These are phyloP conservation scores for Gerris lacustris DNA, from an alignment of 2,888 invertebrate species.

Conservation along the genomic window DNA sequence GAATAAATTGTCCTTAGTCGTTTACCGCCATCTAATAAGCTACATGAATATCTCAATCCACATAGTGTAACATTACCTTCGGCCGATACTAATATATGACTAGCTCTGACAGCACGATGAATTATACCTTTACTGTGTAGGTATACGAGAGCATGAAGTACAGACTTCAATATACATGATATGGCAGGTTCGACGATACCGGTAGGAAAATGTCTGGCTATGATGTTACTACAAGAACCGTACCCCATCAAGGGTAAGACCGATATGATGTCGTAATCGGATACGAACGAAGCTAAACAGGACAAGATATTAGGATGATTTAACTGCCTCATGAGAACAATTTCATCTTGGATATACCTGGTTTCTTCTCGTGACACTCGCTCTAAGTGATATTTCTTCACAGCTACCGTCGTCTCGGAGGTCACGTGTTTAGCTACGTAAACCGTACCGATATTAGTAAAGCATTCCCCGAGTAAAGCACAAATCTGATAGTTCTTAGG, in stretches of 20 bases:
- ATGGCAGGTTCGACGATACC: slow-evolving; percentile 75
- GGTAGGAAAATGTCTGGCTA: slow-evolving; percentile 56
- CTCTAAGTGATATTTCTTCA: slow-evolving; percentile 66
- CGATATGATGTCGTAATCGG: slow-evolving; percentile 62
- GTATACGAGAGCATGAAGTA: slow-evolving; percentile 67
- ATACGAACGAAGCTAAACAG: slow-evolving; percentile 62
- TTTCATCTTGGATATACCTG: slow-evolving; percentile 54
- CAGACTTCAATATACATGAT: slow-evolving; percentile 63
- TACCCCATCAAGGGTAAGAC: slow-evolving; percentile 73
- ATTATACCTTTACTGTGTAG: slow-evolving; percentile 72
- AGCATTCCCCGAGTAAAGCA: slow-evolving; percentile 55
- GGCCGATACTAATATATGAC: slow-evolving; percentile 67
- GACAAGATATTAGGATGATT: slow-evolving; percentile 67
- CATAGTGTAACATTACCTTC: slow-evolving; percentile 59
- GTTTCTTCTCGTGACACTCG: slow-evolving; percentile 37
- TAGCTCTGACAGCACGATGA: slow-evolving; percentile 74
- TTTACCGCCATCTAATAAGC: slow-evolving; percentile 57
- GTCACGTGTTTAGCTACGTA: slow-evolving; percentile 56
- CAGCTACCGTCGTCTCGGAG: slow-evolving; percentile 52
- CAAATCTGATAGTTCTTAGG: slow-evolving; percentile 51
- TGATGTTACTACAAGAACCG: slow-evolving; percentile 69
- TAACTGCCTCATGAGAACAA: slow-evolving; percentile 60
- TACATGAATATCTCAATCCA: slow-evolving; percentile 67
- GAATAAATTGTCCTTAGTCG: slow-evolving; percentile 57
- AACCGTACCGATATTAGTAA: slow-evolving; percentile 55